Evolutionary conservation across 2,113 vertebrate genomes (phyloP).

Genomic region (Bos indicus): DNA sequence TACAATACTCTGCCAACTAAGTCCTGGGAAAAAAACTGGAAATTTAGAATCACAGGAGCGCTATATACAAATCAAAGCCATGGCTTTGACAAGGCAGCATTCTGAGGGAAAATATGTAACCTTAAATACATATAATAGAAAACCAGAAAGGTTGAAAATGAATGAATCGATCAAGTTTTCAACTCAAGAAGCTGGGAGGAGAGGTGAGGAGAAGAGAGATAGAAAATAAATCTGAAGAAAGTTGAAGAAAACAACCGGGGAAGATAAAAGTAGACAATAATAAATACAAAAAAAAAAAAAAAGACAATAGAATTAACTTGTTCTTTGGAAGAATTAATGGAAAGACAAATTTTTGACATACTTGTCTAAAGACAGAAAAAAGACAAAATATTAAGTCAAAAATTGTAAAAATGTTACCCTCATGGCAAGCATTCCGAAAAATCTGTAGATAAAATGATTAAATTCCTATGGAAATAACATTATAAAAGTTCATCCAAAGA

Average conservation of each 20-base stretch:
- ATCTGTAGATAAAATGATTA: background rate
- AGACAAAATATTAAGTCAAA: background rate
- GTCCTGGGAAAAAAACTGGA: background rate
- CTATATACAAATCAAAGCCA: background rate
- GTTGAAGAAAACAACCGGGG: background rate
- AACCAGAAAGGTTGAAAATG: background rate
- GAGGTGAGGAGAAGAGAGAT: background rate
- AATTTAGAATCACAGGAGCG: background rate
- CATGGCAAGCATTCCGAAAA: background rate
- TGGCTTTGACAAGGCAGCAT: background rate
- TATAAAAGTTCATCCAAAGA: background rate
- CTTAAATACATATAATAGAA: background rate
- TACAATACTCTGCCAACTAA: background rate
- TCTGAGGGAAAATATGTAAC: background rate
- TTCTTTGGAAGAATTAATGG: background rate
- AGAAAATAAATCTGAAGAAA: background rate
- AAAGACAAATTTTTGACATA: background rate
- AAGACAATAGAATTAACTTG: background rate
- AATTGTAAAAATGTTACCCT: background rate
- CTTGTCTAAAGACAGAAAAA: background rate
- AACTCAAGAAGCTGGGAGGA: background rate
- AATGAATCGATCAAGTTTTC: background rate
- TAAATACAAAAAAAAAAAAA: background rate
- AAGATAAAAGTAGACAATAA: background rate
- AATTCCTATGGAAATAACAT: background rate